Evolutionary conservation across 2,113 vertebrate genomes (phyloP), one percentile per base, ranked within the genome.

Genomic region (Rissa tridactyla): DNA sequence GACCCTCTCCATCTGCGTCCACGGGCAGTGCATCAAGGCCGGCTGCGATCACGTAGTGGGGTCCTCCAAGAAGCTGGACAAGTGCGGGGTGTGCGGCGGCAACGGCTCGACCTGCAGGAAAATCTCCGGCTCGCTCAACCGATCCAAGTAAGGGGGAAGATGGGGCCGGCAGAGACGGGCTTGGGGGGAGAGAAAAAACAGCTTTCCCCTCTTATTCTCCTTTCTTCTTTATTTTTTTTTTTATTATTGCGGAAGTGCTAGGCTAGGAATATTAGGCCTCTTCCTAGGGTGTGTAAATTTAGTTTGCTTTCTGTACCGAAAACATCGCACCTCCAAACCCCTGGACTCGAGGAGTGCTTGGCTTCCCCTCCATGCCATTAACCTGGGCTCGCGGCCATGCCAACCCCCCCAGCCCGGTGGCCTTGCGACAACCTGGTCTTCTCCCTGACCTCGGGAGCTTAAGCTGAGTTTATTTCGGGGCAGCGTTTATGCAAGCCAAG

Each of bases 11-110:
- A 97, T 99, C 94, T 99, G 99, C 7, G 99, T 99, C 44, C 99
- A 98, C 1, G 99, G 99, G 69, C 99, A 99, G 95, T 99, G 99
- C 94, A 98, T 99, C 96, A 99, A 99, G 95, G 99, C 99, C 3
- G 99, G 99, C 90, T 99, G 99, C 51, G 99, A 99, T 66, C 99
- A 99, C 10, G 42, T 99, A 71, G 97, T 99, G 3, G 99, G 99
- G 9, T 99, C 99, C n/a, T 98, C 97, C 89, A 98, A 98, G 97
- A 99, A 98, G 95, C 97, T 99, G 96, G 99, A 99, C 96, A 99
- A 99, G 94, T 99, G 99, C 11, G 99, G 99, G 15, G 98, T 99
- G 95, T 99, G 99, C 17, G 99, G 99, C 3, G 99, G 99, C 81
- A 98, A 98, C 9, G 98, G 99, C 18, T 98, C 98, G 7, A 98